phyloP scores from a whole-genome alignment of 53 echinoderm and acorn worm genomes.

The Zoroaster sp. region DNA sequence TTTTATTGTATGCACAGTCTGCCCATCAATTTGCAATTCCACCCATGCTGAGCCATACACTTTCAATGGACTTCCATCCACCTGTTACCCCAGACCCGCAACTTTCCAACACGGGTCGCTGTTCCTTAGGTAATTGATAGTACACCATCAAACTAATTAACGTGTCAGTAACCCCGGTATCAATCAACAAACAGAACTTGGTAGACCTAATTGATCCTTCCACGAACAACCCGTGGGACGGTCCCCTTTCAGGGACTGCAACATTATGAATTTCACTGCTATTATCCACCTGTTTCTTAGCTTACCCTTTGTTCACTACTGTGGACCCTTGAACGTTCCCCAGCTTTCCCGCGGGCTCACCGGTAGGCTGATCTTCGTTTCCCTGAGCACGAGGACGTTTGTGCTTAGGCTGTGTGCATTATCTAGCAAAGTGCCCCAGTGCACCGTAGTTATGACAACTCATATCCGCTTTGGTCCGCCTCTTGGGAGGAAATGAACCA shows the following conservation, averaged over 20 bases:
- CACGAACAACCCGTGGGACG: constrained; percentile 30
- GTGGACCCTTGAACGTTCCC: background rate
- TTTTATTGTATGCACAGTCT: background rate
- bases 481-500: no score
- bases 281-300: background rate
- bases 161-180: constrained; percentile 66
- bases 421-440: background rate
- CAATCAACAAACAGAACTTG: constrained; percentile 29
- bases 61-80: constrained; percentile 38
- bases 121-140: constrained; percentile 14
- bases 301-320: no score
- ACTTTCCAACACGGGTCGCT: constrained; percentile 17
- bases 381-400: background rate
- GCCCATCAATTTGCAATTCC: constrained; percentile 39
- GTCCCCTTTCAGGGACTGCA: background rate
- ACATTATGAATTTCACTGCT: background rate
- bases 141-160: constrained; percentile 40
- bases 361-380: background rate
- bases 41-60: constrained; percentile 44
- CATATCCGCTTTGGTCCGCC: no score
- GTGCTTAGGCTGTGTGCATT: background rate
- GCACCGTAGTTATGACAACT: no score
- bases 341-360: background rate
- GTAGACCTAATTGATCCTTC: constrained; percentile 25
- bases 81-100: background rate